Evolutionary conservation across 92 coral and sea anemone genomes (phyloP).

Genomic region (Muricea muricata): DNA sequence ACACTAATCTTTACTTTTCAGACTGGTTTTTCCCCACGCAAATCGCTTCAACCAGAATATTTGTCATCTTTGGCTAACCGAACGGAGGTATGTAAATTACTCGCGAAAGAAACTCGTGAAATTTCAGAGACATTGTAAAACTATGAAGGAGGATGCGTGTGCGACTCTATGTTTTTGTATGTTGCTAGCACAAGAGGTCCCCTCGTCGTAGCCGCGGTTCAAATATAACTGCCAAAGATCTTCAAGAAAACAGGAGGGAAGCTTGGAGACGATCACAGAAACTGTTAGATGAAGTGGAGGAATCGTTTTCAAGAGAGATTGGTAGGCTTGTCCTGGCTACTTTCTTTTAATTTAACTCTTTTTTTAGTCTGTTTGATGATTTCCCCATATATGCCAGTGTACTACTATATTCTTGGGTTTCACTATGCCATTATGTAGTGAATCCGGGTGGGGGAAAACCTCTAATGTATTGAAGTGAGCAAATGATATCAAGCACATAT

Average conservation of each 20-base stretch:
- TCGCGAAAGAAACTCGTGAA: not conserved
- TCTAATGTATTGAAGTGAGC: too few relatives aligned
- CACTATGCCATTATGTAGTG: too few relatives aligned
- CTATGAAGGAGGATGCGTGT: not conserved
- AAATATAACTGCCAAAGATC: conserved; percentile 31
- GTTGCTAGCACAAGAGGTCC: not conserved
- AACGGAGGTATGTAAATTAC: conserved; percentile 9
- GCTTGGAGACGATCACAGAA: conserved; percentile 37
- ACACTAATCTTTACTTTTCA: not conserved
- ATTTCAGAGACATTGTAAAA: not conserved
- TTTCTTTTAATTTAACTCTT: not conserved
- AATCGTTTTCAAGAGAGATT: not conserved
- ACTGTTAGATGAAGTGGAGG: conserved; percentile 27
- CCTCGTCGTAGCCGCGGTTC: not conserved
- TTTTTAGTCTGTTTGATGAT: too few relatives aligned
- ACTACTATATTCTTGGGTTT: too few relatives aligned
- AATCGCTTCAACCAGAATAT: conserved; percentile 7
- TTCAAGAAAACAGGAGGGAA: conserved; percentile 16
- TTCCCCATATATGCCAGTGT: too few relatives aligned
- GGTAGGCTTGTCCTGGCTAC: too few relatives aligned
- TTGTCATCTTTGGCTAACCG: not conserved
- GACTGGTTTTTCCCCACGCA: conserved; percentile 22
- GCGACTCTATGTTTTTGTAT: not conserved
- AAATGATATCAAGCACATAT: too few relatives aligned
- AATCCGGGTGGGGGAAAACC: too few relatives aligned